Evolutionary conservation across 92 coral and sea anemone species (phyloP).

Genomic region (Pocillopora meandrina): DNA sequence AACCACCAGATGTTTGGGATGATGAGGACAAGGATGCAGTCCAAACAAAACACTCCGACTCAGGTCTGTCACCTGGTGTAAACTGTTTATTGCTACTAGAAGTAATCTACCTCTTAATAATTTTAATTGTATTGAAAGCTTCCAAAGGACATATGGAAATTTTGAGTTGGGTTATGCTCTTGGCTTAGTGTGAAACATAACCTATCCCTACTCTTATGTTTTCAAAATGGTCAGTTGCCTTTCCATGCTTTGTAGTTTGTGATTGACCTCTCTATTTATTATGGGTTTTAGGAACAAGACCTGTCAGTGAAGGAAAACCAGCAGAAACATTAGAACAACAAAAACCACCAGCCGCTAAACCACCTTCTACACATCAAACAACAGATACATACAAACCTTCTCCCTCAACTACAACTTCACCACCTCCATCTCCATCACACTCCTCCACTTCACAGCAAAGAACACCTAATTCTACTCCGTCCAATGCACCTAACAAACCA

Average conservation of each 20-base stretch:
- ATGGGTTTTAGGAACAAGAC: constrained; percentile 6
- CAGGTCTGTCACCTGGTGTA: no score
- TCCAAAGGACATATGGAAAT: no score
- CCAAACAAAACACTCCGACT: no score
- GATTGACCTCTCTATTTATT: not conserved
- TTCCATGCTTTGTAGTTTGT: not conserved
- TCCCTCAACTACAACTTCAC: constrained; percentile 16
- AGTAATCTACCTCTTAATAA: no score
- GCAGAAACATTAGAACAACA: constrained; percentile 35
- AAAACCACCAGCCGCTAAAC: constrained; percentile 8
- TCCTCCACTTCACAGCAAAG: constrained; percentile 26
- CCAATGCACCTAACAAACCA: constrained; percentile 22
- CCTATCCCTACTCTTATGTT: no score
- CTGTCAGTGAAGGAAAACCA: not conserved
- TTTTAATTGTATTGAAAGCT: no score
- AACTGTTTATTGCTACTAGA: no score
- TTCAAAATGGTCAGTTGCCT: no score
- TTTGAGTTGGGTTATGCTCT: no score
- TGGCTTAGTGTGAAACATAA: no score
- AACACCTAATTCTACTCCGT: constrained; percentile 18
- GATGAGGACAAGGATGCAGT: no score
- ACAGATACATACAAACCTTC: not conserved
- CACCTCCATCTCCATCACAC: constrained; percentile 25
- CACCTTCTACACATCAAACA: constrained; percentile 30
- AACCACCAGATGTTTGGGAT: no score